Base-by-base conservation (phyloP, 2,113 vertebrate genomes). In the Struthidea cinerea region DNA sequence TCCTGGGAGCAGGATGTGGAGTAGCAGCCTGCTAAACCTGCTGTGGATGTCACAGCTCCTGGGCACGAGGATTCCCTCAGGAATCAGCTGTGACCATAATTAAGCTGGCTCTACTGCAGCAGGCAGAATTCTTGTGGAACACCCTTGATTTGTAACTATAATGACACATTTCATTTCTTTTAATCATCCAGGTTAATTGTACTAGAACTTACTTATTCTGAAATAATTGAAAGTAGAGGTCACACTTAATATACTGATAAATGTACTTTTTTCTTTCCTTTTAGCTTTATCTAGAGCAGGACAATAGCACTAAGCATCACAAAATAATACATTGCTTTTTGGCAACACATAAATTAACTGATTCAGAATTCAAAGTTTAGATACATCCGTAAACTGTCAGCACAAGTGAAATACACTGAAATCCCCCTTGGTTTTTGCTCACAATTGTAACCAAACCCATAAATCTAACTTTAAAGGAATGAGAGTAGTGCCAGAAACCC, bases 221-320 rank as follows among this genome's bases (percentile, higher is more conserved):
- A 95, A 88, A 64, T 87, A 92, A 53, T 4, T 65, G 60, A 65
- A 95, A 70, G 17, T 22, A 24, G 5, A 84, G 18, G 27, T 73
- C 73, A 20, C 97, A 88, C 28, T 97, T 82, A 90, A 97, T 84
- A 69, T 90, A 96, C 41, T 95, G 95, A 20, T 99, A 97, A 35
- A 98, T 81, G 35, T 12, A 98, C 92, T 57, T 63, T 98, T 98
- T 9, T 97, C 96, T 96, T 96, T 98, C 55, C 94, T 97, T 59
- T 96, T 90, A 35, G 96, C 97, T 50, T 98, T 98, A 93, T 98
- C 98, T 10, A 99, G 98, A 60, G 97, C 96, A 91, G 96, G 96
- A 70, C 98, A 98, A 53, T 97, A 98, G 74, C 98, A 98, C 27
- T 5, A 84, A 59, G 35, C 59, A 86, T 83, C 79, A 87, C n/a